Evolutionary conservation across 2,113 vertebrate genomes (phyloP).

Genomic region (Diphyllodes magnificus): DNA sequence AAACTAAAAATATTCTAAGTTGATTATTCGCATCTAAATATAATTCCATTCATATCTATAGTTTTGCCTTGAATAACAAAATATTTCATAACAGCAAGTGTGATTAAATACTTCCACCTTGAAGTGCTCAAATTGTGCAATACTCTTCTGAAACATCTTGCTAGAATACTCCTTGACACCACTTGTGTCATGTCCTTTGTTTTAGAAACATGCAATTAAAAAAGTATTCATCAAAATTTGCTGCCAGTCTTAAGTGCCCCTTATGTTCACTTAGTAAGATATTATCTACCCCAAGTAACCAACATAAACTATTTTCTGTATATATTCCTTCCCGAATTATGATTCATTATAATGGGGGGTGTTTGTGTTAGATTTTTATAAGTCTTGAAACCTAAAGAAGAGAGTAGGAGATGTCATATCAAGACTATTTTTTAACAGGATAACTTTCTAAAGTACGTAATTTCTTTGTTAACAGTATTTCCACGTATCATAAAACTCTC

Average conservation of each 20-base stretch:
- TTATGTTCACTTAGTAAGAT: neutral
- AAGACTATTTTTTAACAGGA: neutral
- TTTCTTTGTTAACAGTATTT: neutral
- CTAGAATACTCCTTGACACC: neutral
- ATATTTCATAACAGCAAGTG: neutral
- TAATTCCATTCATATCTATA: neutral
- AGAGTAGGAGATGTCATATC: neutral
- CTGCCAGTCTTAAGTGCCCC: neutral
- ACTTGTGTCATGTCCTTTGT: neutral
- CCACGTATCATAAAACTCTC: neutral
- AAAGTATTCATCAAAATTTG: neutral
- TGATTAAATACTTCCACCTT: constrained; percentile 6
- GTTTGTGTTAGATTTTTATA: neutral
- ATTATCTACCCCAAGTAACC: neutral
- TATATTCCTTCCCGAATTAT: neutral
- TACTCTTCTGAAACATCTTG: neutral
- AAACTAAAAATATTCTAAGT: neutral
- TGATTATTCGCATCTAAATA: neutral
- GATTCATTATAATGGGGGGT: neutral
- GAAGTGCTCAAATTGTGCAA: neutral
- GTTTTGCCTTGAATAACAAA: constrained; percentile 27
- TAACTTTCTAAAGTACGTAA: neutral
- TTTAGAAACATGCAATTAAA: neutral
- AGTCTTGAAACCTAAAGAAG: neutral
- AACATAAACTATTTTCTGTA: neutral